Evolutionary conservation across 1,140 invertebrate genomes (phyloP).

Genomic region (Sinella curviseta): DNA sequence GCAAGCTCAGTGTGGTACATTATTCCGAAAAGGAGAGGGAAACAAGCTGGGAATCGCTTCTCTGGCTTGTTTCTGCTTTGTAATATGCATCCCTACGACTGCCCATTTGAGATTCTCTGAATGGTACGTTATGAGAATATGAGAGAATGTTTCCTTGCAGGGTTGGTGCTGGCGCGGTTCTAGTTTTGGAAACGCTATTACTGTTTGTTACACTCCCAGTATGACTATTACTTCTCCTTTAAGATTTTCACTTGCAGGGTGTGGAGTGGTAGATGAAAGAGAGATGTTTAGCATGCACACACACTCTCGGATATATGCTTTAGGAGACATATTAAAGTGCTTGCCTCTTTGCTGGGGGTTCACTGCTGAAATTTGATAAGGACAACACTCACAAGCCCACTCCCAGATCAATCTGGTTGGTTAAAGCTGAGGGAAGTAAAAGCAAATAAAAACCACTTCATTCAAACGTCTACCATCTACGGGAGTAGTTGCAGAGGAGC

Average conservation of each 20-base stretch:
- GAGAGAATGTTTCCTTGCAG: no score
- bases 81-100: no score
- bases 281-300: background rate
- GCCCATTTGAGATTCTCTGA: background rate
- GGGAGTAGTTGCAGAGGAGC: no score
- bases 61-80: no score
- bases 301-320: background rate
- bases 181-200: no score
- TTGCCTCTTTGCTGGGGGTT: conserved; percentile 16
- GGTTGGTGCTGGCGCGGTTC: no score
- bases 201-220: no score
- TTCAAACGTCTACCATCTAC: background rate
- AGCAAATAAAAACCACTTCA: conserved; percentile 11
- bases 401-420: conserved; percentile 25
- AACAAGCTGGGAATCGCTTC: background rate
- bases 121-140: background rate
- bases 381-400: background rate
- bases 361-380: conserved; percentile 18
- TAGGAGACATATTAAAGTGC: background rate
- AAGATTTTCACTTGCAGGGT: background rate
- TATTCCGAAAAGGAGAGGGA: background rate
- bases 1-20: background rate
- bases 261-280: no score
- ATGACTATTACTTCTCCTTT: background rate
- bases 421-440: conserved; percentile 5